Percentiles rank a stretch among this genome's conserved stretches.
Evolutionary conservation across 2,888 invertebrate species (phyloP).

Genomic region (Epistrophe eligans): DNA sequence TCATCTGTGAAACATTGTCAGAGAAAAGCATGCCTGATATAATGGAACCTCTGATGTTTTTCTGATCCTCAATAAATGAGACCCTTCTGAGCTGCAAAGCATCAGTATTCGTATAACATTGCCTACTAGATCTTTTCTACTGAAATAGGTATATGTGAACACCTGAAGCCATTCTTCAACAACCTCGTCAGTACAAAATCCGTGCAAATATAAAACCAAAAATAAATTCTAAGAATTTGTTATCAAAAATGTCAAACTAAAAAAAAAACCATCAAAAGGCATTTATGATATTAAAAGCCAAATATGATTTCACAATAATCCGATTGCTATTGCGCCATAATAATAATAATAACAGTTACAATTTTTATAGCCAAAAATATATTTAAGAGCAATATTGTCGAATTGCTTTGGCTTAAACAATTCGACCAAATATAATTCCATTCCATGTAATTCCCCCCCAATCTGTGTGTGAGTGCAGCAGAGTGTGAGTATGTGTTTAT

Average conservation of each 20-base stretch:
- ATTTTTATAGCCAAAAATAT: slow-evolving; percentile 4
- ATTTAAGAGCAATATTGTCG: background rate
- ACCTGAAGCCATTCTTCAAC: too few species aligned
- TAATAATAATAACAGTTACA: slow-evolving; percentile 16
- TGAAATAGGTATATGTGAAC: too few species aligned
- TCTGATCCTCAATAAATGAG: too few species aligned
- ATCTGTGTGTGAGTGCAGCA: too few species aligned
- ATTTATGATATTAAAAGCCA: background rate
- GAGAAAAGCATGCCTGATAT: too few species aligned
- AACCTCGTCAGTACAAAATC: too few species aligned
- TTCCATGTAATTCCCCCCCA: slow-evolving; percentile 51
- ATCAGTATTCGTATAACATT: too few species aligned
- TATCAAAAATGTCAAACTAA: background rate
- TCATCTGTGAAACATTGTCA: too few species aligned
- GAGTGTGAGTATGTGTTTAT: background rate
- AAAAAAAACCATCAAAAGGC: background rate
- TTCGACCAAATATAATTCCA: slow-evolving; percentile 51
- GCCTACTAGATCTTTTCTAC: too few species aligned
- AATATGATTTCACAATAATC: slow-evolving; percentile 29
- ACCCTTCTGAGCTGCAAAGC: too few species aligned
- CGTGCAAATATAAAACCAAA: too few species aligned
- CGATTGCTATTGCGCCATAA: slow-evolving; percentile 6
- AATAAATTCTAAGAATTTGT: background rate
- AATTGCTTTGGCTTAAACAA: slow-evolving; percentile 50
- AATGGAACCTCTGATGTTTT: too few species aligned